These are phyloP conservation scores for Lepidocyrtinus sp. DNA, from an alignment of 2,888 invertebrate genomes.

Conservation along the genomic window DNA sequence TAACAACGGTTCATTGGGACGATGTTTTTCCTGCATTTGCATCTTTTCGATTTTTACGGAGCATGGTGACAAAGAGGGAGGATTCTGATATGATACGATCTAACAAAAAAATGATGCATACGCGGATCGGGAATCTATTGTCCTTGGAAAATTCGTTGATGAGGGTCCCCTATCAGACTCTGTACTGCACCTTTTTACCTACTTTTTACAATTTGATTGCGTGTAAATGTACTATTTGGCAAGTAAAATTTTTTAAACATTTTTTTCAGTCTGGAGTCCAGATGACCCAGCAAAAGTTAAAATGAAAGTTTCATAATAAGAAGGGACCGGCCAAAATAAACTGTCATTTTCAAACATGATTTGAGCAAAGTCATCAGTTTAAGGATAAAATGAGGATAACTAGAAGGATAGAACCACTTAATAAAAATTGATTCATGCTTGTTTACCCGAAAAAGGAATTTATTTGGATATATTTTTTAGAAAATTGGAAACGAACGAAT, in stretches of 20 bases:
- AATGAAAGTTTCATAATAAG: neutral
- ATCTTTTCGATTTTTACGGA: neutral
- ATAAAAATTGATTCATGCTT: conserved; percentile 7
- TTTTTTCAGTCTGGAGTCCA: neutral
- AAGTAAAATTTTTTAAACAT: neutral
- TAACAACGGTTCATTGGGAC: neutral
- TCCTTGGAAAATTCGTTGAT: conserved; percentile 15
- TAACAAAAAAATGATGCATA: conserved; percentile 9
- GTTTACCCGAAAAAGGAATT: too few relatives aligned
- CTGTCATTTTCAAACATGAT: neutral
- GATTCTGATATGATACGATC: conserved; percentile 3
- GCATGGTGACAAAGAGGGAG: conserved; percentile 10
- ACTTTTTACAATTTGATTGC: conserved; percentile 14
- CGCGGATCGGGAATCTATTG: neutral
- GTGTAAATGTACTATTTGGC: too few relatives aligned
- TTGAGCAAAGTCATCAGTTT: neutral
- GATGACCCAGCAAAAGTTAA: neutral
- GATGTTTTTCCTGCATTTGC: conserved; percentile 1
- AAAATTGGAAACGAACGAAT: conserved; percentile 22
- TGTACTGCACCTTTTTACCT: conserved; percentile 16
- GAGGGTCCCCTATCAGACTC: conserved; percentile 41
- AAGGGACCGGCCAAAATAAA: neutral
- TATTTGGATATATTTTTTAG: conserved; percentile 7
- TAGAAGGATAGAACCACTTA: neutral
- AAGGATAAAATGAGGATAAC: neutral